Evolutionary conservation across 1,140 invertebrate genomes (phyloP).

Genomic region (Aphis gossypii): DNA sequence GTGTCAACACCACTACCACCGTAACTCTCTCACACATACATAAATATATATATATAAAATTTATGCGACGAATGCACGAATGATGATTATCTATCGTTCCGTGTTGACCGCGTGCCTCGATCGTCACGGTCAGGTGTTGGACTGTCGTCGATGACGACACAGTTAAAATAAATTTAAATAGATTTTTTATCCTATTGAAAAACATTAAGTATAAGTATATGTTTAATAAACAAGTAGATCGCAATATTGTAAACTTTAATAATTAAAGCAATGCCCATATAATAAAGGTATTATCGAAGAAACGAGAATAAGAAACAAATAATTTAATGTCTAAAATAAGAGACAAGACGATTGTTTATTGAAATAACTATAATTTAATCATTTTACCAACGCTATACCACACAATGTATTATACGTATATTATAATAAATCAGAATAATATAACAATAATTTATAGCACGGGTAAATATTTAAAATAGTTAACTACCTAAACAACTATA

Average conservation of each 20-base stretch:
- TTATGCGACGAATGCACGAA: slow-evolving; percentile 16
- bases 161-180: neutral
- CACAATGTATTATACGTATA: neutral
- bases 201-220: neutral
- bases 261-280: neutral
- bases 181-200: neutral
- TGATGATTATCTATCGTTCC: slow-evolving; percentile 34
- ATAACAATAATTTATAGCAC: neutral
- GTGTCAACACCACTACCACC: neutral
- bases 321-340: neutral
- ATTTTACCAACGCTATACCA: neutral
- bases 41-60: neutral
- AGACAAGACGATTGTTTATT: neutral
- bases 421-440: neutral
- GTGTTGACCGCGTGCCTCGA: slow-evolving; percentile 5
- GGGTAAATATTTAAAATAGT: neutral
- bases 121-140: slow-evolving; percentile 18
- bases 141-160: neutral
- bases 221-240: neutral
- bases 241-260: neutral
- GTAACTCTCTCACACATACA: neutral
- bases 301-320: neutral
- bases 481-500: neutral
- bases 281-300: neutral
- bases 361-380: neutral